Evolutionary conservation across 2,113 vertebrate genomes (phyloP), one percentile per base, ranked within the genome.

Genomic region (Equus quagga): DNA sequence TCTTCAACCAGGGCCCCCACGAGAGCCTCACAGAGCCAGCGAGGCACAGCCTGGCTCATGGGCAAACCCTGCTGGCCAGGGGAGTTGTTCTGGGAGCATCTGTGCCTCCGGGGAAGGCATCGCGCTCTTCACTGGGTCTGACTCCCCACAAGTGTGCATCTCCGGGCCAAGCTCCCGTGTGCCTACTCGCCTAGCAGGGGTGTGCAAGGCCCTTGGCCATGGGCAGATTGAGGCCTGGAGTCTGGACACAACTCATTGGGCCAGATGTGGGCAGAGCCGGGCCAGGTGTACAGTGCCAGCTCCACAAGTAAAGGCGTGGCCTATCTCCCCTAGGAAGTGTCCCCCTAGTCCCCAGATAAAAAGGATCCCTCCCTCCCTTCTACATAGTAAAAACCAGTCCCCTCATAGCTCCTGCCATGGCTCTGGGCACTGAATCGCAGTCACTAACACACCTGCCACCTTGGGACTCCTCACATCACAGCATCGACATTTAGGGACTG

Each of bases 11-110:
- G 79, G 62, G 8, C 31, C 24, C 58, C 80, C 7, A 0, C 44
- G 56, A 31, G 41, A 93, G 58, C 70, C 26, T 86, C 46, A 24
- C 5, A 46, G 41, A 82, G 60, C 33, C 19, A n/a, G 70, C 31
- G n/a, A 24, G 11, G 33, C 62, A 73, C 65, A 65, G 49, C 80
- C 51, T 7, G 17, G 70, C 51, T 91, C 78, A 23, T 10, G 4
- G 46, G 75, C 75, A 83, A 19, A 82, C 33, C 88, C 72, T n/a
- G 44, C 80, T 24, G 24, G 93, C 51, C 89, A 56, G 41, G 51
- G 67, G 46, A 6, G 0, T 2, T 17, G 36, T 56, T 19, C 81
- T 12, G 8, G 67, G 58, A 36, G 83, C 24, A 6, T 85, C 7
- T 1, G 49, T 96, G 65, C 41, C 41, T 18, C 58, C 13, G 2